Base-by-base conservation (phyloP, 2,797 vertebrate species). In the Tolypeutes matacus region DNA sequence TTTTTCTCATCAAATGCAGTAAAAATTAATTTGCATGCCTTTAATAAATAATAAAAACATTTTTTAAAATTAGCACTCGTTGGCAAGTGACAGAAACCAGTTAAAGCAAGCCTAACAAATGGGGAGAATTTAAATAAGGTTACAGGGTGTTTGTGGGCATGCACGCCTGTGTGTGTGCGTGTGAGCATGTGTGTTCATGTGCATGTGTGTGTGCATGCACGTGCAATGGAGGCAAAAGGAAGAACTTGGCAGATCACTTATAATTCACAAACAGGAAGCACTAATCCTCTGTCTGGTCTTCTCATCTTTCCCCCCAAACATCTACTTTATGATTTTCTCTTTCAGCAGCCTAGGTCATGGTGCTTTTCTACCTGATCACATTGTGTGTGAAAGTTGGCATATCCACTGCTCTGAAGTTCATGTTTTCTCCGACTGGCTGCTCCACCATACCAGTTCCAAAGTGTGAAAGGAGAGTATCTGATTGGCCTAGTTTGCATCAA, bases 61-160 rank as follows among this genome's bases (percentile, higher is more conserved):
- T 89, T 91, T 93, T 64, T 0, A 91, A 75, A 77, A 77, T 70
- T 76, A 76, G 39, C 7, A 29, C 46, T 75, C 88, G 46, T 6
- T 92, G 65, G 20, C 20, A 87, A 91, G 20, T 39, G 7, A 75
- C 46, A 86, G 46, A 89, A 93, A 73, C 8, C 23, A 85, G 53
- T 81, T 84, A 81, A 81, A 92, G 20, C 9, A 94, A 93, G 53
- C 80, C 86, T 77, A 82, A 93, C 21, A 91, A 93, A 82, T 8
- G 72, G 13, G 3, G 25, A n/a, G 9, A 87, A 49, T 51, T 93
- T 77, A 93, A 91, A 17, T 89, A 58, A 87, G 15, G 6, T 31
- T 0, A 21, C 13, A 9, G 60, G 29, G 2, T 67, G 14, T 53
- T 36, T 46, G 6, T 69, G 53, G 18, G 18, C 17, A 15, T 53